phyloP scores from a whole-genome alignment of 1,140 invertebrate genomes.

The Caenorhabditis brenneri region DNA sequence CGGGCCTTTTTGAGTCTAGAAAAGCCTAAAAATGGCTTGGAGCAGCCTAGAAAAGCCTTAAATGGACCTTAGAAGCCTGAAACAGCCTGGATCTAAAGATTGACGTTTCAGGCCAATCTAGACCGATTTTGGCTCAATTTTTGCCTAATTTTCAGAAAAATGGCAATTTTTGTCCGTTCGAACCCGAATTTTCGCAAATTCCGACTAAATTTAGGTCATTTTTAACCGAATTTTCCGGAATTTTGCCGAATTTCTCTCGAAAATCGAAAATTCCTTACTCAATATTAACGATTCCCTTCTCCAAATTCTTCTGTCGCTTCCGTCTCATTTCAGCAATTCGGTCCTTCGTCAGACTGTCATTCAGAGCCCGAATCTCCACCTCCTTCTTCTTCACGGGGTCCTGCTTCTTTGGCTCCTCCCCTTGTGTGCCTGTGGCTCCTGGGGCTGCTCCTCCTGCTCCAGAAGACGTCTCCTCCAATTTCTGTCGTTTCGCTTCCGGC shows the following conservation, averaged over 20 bases:
- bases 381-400: not conserved
- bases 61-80: too few species aligned
- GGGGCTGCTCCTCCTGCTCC: not conserved
- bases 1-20: too few species aligned
- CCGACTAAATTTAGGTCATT: not conserved
- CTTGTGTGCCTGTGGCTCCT: too few species aligned
- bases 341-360: conserved; percentile 16
- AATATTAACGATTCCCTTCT: conserved; percentile 13
- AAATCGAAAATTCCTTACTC: not conserved
- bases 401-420: not conserved
- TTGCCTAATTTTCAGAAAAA: not conserved
- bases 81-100: too few species aligned
- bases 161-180: too few species aligned
- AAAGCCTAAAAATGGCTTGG: too few species aligned
- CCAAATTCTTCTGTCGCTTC: not conserved
- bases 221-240: not conserved
- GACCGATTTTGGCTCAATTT: not conserved
- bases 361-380: conserved; percentile 4
- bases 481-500: not conserved
- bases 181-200: not conserved
- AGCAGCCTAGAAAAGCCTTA: too few species aligned
- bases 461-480: not conserved
- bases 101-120: not conserved
- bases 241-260: not conserved
- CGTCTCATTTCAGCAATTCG: conserved; percentile 27